A percentile compares a stretch with the other conserved stretches of the same genome.
Conservation (phyloP, 2,113 vertebrate genomes). For the Coreoperca whiteheadi region DNA sequence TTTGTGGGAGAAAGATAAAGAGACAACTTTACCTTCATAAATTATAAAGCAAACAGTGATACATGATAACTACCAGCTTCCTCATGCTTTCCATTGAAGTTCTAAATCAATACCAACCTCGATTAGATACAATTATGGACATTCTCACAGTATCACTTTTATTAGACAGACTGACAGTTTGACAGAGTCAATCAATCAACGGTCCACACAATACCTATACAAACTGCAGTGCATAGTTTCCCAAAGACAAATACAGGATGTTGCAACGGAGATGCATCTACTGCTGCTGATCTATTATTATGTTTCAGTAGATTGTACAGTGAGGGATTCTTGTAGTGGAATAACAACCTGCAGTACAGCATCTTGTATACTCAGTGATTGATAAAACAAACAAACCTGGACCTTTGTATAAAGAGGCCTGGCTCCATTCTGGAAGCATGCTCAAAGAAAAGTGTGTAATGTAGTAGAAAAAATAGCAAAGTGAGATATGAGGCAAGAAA, state of each 20-base stretch:
- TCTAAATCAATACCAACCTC: conserved; percentile 77
- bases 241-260: conserved; percentile 36
- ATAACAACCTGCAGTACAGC: conserved; percentile 26
- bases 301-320: conserved; percentile 39
- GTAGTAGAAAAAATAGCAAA: conserved; percentile 51
- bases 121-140: conserved; percentile 74
- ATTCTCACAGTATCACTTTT: conserved; percentile 73
- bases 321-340: conserved; percentile 28
- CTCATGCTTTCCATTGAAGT: conserved; percentile 46
- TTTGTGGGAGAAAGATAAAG: conserved; percentile 52
- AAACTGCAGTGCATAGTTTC: conserved; percentile 21
- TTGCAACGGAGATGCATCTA: conserved; percentile 17
- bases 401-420: conserved; percentile 40
- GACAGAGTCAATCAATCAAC: conserved; percentile 79
- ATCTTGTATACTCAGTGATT: conserved; percentile 36
- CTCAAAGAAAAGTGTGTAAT: conserved; percentile 58
- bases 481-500: conserved; percentile 76
- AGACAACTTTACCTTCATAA: conserved; percentile 57
- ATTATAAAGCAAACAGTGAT: conserved; percentile 62
- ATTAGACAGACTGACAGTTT: conserved; percentile 73
- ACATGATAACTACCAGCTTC: conserved; percentile 65
- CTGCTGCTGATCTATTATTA: conserved; percentile 40
- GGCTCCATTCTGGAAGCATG: conserved; percentile 47
- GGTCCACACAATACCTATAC: conserved; percentile 52
- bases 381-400: conserved; percentile 40